Percentiles rank a stretch among this genome's conserved stretches.
These are phyloP conservation scores for Meghimatium bilineatum DNA, from an alignment of 2,888 invertebrate genomes.

Conservation along the genomic window DNA sequence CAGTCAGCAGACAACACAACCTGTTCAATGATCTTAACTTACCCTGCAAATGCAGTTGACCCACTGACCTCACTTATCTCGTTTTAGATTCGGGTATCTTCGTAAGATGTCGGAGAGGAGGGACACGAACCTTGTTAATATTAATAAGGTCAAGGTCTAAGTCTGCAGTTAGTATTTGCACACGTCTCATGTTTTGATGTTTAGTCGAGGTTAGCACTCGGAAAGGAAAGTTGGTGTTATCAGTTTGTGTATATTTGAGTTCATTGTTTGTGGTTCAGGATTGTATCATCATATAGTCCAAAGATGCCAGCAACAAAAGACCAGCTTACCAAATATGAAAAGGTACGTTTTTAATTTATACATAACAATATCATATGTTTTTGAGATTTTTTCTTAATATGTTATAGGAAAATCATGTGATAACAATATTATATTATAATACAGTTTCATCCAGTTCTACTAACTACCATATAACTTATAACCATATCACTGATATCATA, in stretches of 20 bases:
- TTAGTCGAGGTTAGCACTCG: background rate
- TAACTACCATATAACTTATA: too few relatives aligned
- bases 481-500: too few relatives aligned
- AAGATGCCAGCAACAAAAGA: conserved; percentile 32
- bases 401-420: too few relatives aligned
- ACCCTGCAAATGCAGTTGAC: too few relatives aligned
- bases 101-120: conserved; percentile 5
- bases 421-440: too few relatives aligned
- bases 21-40: too few relatives aligned
- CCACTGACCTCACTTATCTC: background rate
- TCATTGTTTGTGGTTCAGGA: conserved; percentile 61
- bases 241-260: background rate
- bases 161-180: conserved; percentile 8
- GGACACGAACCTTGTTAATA: conserved; percentile 2
- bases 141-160: conserved; percentile 2
- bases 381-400: background rate
- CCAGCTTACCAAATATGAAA: conserved; percentile 37
- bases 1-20: too few relatives aligned
- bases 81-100: background rate
- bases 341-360: conserved; percentile 1
- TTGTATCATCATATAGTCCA: conserved; percentile 50
- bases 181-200: conserved; percentile 15
- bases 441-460: too few relatives aligned
- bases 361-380: background rate
- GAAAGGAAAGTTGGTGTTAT: background rate